Percentiles rank a stretch among this genome's conserved stretches.
Conservation (phyloP, 1,140 invertebrate genomes). For the Piezodorus guildinii region DNA sequence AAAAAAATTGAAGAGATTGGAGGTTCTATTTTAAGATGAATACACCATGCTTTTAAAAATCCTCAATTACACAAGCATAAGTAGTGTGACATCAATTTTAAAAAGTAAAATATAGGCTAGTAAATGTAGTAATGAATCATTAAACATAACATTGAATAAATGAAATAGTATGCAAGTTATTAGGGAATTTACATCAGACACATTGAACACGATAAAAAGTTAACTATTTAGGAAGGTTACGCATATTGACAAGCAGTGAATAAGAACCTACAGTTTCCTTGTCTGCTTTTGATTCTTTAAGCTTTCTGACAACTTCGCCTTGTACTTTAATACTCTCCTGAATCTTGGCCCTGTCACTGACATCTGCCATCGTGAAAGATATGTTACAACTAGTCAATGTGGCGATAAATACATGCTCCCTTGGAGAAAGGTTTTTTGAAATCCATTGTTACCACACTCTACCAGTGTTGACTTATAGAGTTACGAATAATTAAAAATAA, state of each 20-base stretch:
- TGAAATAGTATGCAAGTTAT: not conserved
- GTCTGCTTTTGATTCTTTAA: constrained; percentile 67
- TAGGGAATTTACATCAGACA: no score
- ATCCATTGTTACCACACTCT: no score
- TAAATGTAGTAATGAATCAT: not conserved
- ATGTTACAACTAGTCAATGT: not conserved
- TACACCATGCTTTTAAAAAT: not conserved
- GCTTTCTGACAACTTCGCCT: constrained; percentile 65
- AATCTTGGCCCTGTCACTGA: constrained; percentile 18
- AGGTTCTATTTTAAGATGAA: not conserved
- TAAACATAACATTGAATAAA: not conserved
- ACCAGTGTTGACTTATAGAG: no score
- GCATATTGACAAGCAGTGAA: not conserved
- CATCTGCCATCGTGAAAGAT: constrained; percentile 21
- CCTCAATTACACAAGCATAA: not conserved
- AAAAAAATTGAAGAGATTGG: not conserved
- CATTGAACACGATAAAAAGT: not conserved
- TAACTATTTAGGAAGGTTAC: constrained; percentile 12
- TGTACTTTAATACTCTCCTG: constrained; percentile 59
- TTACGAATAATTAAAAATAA: no score
- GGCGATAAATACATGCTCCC: not conserved
- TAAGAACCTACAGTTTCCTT: constrained; percentile 48
- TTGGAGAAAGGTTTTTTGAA: no score
- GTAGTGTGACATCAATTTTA: constrained; percentile 10
- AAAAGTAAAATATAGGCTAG: not conserved